Percentiles rank a stretch among this genome's conserved stretches.
Evolutionary conservation across 2,888 invertebrate genomes (phyloP).

Genomic region (Onthophagus sagittarius): DNA sequence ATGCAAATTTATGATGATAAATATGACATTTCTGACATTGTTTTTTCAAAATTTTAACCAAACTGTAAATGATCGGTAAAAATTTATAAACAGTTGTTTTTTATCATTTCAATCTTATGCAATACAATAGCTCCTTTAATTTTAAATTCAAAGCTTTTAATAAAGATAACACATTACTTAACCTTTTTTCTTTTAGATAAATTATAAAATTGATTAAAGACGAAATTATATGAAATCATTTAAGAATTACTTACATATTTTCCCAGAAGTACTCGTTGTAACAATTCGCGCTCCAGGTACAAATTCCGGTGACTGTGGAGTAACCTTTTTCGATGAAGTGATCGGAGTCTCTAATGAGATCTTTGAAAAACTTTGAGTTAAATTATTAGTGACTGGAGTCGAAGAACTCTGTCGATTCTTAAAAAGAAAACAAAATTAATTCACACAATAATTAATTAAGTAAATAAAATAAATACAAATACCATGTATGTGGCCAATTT

Average conservation of each 20-base stretch:
- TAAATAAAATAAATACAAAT: conserved; percentile 32
- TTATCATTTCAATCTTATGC: background rate
- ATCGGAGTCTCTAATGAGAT: conserved; percentile 38
- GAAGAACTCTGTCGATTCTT: conserved; percentile 40
- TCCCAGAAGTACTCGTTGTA: conserved; percentile 33
- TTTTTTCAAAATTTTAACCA: too few species aligned
- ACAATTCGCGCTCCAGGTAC: conserved; percentile 46
- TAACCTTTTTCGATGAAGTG: conserved; percentile 49
- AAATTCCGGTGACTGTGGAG: conserved; percentile 54
- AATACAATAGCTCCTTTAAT: background rate
- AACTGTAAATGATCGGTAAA: too few species aligned
- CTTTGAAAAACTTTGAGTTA: conserved; percentile 41
- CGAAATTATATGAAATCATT: background rate
- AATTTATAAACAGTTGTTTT: background rate
- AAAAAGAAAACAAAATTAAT: conserved; percentile 20
- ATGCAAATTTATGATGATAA: too few species aligned
- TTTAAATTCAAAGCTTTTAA: background rate
- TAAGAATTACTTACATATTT: conserved; percentile 9
- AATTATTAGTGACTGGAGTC: conserved; percentile 38
- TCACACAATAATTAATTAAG: conserved; percentile 25
- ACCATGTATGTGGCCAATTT: conserved; percentile 85
- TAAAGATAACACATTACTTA: conserved; percentile 4
- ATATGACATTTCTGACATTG: too few species aligned
- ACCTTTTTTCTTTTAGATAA: background rate
- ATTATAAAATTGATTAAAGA: conserved; percentile 12